Percentiles rank a stretch among this genome's conserved stretches.
phyloP scores from a whole-genome alignment of 2,797 vertebrate genomes.

The Enteromius fasciolatus region DNA sequence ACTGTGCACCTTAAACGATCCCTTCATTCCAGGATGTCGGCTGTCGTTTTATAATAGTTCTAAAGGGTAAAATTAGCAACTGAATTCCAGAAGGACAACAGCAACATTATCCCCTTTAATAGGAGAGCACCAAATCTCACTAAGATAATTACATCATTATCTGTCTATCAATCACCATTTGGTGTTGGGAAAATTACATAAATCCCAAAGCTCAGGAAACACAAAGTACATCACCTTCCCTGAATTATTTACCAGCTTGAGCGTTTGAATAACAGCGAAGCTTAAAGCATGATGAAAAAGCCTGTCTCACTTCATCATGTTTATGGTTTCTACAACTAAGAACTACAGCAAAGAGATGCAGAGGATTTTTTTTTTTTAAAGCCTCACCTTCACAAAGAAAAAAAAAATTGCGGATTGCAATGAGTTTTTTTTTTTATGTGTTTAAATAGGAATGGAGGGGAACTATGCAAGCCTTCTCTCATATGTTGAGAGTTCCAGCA shows the following conservation, averaged over 20 bases:
- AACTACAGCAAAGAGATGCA: conserved; percentile 44
- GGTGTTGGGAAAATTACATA: conserved; percentile 53
- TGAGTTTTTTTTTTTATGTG: background rate
- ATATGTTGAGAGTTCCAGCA: background rate
- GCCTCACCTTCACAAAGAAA: background rate
- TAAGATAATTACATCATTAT: conserved; percentile 71
- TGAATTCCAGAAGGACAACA: conserved; percentile 62
- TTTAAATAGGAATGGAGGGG: conserved; percentile 10
- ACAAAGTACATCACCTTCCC: conserved; percentile 50
- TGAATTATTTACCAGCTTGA: conserved; percentile 60
- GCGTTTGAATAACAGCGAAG: conserved; percentile 56
- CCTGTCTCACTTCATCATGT: conserved; percentile 63
- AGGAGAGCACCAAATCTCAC: conserved; percentile 55
- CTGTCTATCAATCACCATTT: conserved; percentile 62
- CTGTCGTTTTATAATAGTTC: conserved; percentile 46
- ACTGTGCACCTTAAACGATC: conserved; percentile 28
- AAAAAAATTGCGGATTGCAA: background rate
- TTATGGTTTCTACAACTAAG: conserved; percentile 68
- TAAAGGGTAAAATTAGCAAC: conserved; percentile 60
- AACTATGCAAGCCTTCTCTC: background rate
- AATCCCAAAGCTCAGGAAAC: conserved; percentile 58
- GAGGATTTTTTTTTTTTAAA: conserved; percentile 16
- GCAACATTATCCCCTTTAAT: conserved; percentile 70
- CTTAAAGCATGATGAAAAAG: conserved; percentile 62
- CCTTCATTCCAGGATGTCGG: conserved; percentile 33